Percentiles rank a stretch among this genome's conserved stretches.
Evolutionary conservation across 2,797 vertebrate species (phyloP).

Genomic region (Protosalanx chinensis): DNA sequence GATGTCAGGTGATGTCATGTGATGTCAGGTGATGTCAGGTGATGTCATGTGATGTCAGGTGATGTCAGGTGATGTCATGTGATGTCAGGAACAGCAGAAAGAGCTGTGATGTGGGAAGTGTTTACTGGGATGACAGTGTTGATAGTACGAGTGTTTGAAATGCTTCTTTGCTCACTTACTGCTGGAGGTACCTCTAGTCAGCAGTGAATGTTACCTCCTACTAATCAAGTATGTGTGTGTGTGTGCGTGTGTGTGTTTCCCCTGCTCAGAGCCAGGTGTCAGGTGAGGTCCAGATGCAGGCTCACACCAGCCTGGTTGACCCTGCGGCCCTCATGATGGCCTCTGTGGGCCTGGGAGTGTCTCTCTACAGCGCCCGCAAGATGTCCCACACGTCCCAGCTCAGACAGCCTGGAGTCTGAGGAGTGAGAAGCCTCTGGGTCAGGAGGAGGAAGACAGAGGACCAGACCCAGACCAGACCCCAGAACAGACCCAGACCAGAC

Average conservation of each 20-base stretch:
- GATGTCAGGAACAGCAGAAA: neutral
- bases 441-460: neutral
- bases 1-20: neutral
- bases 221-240: neutral
- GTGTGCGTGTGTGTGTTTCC: neutral
- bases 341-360: constrained; percentile 76
- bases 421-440: neutral
- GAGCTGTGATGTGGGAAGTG: neutral
- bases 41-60: too few relatives aligned
- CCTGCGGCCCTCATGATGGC: constrained; percentile 80
- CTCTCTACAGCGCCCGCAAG: constrained; percentile 78
- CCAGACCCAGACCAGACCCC: too few relatives aligned
- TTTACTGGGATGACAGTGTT: neutral
- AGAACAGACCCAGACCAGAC: too few relatives aligned
- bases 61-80: too few relatives aligned
- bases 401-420: constrained; percentile 15
- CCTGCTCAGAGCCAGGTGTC: constrained; percentile 80
- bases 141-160: neutral
- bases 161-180: neutral
- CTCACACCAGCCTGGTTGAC: constrained; percentile 69
- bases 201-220: too few relatives aligned
- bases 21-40: neutral
- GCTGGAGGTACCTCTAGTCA: neutral
- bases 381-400: constrained; percentile 65
- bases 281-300: constrained; percentile 73